These are phyloP conservation scores for Ctenicera cuprea DNA, from an alignment of 2,888 invertebrate genomes.

Conservation along the genomic window DNA sequence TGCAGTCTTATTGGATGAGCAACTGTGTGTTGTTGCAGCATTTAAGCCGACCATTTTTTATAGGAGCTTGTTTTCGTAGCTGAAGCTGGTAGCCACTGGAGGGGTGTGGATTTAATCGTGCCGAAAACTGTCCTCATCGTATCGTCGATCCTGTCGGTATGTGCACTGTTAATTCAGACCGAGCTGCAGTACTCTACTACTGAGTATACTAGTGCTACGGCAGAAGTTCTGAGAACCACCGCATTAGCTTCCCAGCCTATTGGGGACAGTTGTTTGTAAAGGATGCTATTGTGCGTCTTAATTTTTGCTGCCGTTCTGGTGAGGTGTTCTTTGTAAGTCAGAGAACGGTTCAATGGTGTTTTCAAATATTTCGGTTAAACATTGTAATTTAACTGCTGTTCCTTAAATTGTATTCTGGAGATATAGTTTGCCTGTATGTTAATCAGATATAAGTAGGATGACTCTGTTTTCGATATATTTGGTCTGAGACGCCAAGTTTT, in stretches of 20 bases:
- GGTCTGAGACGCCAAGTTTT: no score
- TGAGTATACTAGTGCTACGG: no score
- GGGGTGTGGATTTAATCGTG: neutral
- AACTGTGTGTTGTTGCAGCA: neutral
- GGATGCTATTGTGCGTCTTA: neutral
- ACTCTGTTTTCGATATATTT: neutral
- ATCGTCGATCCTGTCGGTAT: neutral
- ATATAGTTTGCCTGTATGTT: constrained; percentile 9
- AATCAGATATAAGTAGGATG: neutral
- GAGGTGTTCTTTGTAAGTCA: no score
- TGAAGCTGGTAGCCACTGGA: neutral
- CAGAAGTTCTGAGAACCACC: constrained; percentile 3
- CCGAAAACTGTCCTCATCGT: neutral
- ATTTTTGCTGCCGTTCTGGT: no score
- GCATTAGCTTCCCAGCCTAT: neutral
- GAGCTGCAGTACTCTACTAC: neutral
- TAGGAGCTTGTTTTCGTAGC: neutral
- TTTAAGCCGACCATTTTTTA: neutral
- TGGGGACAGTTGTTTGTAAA: neutral
- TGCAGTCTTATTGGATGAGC: neutral
- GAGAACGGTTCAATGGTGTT: neutral
- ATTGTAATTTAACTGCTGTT: neutral
- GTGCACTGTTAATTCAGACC: no score
- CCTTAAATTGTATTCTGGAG: neutral
- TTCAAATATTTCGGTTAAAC: neutral